Percentiles rank a stretch among this genome's conserved stretches.
These are phyloP conservation scores for Trinorchestia longiramus DNA, from an alignment of 1,140 invertebrate species.

Conservation along the genomic window DNA sequence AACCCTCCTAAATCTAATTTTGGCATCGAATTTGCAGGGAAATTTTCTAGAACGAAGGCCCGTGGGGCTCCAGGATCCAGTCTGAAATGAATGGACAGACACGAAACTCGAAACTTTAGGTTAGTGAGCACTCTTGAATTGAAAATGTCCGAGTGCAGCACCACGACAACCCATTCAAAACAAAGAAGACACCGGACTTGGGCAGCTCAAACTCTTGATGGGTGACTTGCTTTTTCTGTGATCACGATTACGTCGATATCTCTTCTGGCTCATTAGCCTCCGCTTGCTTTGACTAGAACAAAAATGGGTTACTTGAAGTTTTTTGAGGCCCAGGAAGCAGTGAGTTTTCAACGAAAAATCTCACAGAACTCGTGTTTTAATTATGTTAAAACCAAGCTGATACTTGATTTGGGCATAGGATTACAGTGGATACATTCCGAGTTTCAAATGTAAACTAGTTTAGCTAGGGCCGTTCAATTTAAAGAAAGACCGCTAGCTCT, in stretches of 20 bases:
- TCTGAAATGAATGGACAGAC: not conserved
- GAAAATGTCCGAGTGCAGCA: not conserved
- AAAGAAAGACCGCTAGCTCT: not conserved
- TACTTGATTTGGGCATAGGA: not conserved
- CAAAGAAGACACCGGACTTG: not conserved
- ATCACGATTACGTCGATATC: slow-evolving; percentile 10
- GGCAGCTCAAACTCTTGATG: slow-evolving; percentile 4
- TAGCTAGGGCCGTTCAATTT: not conserved
- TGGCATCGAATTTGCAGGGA: not conserved
- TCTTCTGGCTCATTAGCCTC: not conserved
- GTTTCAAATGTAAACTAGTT: not conserved
- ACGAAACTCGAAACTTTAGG: not conserved
- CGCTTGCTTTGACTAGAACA: not conserved
- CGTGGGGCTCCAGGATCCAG: not conserved
- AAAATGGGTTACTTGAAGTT: not conserved
- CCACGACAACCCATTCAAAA: slow-evolving; percentile 18
- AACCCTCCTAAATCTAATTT: not conserved
- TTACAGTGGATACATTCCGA: not conserved
- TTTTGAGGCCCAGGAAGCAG: not conserved
- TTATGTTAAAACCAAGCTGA: not conserved
- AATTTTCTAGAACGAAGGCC: not conserved
- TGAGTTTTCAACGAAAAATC: not conserved
- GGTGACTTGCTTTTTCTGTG: slow-evolving; percentile 23
- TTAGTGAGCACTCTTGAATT: not conserved
- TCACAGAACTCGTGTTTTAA: not conserved